A percentile compares a stretch with the other conserved stretches of the same genome.
Evolutionary conservation across 2,797 vertebrate genomes (phyloP).

Genomic region (Smutsia gigantea): DNA sequence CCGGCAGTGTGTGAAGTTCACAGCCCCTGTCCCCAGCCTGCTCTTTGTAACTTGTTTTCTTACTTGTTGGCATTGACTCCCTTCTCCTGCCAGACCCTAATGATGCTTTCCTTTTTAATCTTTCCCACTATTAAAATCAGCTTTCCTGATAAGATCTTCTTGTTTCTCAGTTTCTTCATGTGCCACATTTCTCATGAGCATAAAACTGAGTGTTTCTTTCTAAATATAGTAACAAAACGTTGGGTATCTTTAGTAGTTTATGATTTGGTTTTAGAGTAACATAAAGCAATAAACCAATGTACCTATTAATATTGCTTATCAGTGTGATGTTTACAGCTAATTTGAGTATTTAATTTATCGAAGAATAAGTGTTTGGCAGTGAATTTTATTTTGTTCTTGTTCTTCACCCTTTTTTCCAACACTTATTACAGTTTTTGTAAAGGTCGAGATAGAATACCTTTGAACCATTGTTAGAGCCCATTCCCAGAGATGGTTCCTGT

Average conservation of each 20-base stretch:
- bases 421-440: constrained; percentile 74
- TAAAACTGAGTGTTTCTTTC: constrained; percentile 10
- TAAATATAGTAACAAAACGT: not conserved
- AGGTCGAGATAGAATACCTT: constrained; percentile 74
- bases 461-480: constrained; percentile 75
- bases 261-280: not conserved
- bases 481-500: constrained; percentile 71
- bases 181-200: constrained; percentile 25
- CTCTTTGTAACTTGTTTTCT: constrained; percentile 38
- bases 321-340: constrained; percentile 32
- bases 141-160: constrained; percentile 7
- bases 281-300: constrained; percentile 33
- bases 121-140: constrained; percentile 56
- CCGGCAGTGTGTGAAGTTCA: constrained; percentile 57
- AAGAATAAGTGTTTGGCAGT: constrained; percentile 53
- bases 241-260: not conserved
- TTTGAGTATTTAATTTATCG: constrained; percentile 48
- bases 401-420: constrained; percentile 55
- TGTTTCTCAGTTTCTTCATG: constrained; percentile 36
- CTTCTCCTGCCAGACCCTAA: constrained; percentile 14
- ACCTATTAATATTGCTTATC: not conserved
- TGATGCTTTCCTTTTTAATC: not conserved
- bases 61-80: constrained; percentile 42
- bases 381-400: constrained; percentile 67
- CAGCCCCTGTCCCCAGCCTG: not conserved